Percentiles rank a stretch among this genome's conserved stretches.
These are phyloP conservation scores for Brevimyrus niger DNA, from an alignment of 2,113 vertebrate species.

Conservation along the genomic window DNA sequence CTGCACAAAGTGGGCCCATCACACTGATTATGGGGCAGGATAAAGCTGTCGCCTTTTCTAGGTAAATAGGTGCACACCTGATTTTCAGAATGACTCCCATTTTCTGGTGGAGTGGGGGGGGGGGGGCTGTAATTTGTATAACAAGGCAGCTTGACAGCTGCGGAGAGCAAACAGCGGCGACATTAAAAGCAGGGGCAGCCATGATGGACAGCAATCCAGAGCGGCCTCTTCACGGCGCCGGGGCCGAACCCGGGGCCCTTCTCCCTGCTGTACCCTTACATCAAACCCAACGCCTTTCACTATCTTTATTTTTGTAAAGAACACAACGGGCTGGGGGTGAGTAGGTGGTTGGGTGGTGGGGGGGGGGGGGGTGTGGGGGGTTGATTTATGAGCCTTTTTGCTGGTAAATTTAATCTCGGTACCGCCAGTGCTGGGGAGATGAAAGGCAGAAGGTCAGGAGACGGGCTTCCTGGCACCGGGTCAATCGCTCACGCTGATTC, in stretches of 20 bases:
- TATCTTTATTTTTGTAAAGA: slow-evolving; percentile 7
- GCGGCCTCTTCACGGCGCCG: slow-evolving; percentile 24
- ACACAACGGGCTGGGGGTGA: background rate
- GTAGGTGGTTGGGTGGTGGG: background rate
- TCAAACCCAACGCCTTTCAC: slow-evolving; percentile 7
- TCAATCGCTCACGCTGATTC: slow-evolving; percentile 15
- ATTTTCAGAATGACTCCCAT: background rate
- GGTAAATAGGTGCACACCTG: background rate
- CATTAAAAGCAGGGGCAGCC: slow-evolving; percentile 17
- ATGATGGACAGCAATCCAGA: background rate
- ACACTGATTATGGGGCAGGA: background rate
- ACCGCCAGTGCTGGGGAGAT: background rate
- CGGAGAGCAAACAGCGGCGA: slow-evolving; percentile 32
- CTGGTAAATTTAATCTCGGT: slow-evolving; percentile 15
- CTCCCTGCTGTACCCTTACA: slow-evolving; percentile 4
- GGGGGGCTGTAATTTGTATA: background rate
- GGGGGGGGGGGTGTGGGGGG: background rate
- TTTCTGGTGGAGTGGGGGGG: background rate
- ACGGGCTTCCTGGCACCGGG: slow-evolving; percentile 1
- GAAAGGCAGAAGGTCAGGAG: slow-evolving; percentile 9
- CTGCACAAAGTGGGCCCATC: background rate
- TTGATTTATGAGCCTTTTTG: slow-evolving; percentile 15
- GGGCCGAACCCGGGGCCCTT: slow-evolving; percentile 27
- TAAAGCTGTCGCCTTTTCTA: background rate
- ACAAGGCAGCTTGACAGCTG: background rate